Evolutionary conservation across 2,888 invertebrate species (phyloP).

Genomic region (Cheilosia scutellata): DNA sequence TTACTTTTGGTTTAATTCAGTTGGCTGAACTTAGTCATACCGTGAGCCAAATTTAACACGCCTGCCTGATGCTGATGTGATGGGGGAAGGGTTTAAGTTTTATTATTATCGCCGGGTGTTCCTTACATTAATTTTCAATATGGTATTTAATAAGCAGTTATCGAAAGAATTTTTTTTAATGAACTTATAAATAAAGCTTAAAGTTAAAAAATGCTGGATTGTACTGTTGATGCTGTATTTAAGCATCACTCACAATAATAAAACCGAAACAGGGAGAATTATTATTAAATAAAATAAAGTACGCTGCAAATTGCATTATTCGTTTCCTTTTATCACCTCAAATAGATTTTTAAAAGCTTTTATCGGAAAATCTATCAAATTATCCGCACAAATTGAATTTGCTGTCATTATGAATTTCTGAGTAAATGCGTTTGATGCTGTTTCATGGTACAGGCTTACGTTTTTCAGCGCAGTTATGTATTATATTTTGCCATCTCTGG

Average conservation of each 20-base stretch:
- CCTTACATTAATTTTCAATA: background rate
- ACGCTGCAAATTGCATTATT: conserved; percentile 61
- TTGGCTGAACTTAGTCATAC: conserved; percentile 26
- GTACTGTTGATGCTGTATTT: background rate
- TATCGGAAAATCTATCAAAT: conserved; percentile 60
- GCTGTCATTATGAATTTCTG: conserved; percentile 48
- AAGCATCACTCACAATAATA: conserved; percentile 21
- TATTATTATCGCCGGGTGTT: background rate
- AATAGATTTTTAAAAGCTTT: conserved; percentile 64
- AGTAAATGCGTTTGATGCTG: conserved; percentile 1
- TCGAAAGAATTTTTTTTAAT: background rate
- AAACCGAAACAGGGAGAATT: conserved; percentile 7
- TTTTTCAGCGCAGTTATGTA: background rate
- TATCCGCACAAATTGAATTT: conserved; percentile 56
- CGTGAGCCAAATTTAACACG: conserved; percentile 21
- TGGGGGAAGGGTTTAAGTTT: background rate
- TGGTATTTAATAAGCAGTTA: background rate
- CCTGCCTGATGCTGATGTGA: too few relatives aligned
- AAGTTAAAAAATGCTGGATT: background rate
- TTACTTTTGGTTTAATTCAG: conserved; percentile 38
- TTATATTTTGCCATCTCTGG: background rate
- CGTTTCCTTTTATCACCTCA: conserved; percentile 42
- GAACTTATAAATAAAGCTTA: background rate
- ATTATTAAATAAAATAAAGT: conserved; percentile 64
- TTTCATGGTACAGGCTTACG: background rate